Evolutionary conservation across 2,888 invertebrate species (phyloP).

Genomic region (Archips xylosteana): DNA sequence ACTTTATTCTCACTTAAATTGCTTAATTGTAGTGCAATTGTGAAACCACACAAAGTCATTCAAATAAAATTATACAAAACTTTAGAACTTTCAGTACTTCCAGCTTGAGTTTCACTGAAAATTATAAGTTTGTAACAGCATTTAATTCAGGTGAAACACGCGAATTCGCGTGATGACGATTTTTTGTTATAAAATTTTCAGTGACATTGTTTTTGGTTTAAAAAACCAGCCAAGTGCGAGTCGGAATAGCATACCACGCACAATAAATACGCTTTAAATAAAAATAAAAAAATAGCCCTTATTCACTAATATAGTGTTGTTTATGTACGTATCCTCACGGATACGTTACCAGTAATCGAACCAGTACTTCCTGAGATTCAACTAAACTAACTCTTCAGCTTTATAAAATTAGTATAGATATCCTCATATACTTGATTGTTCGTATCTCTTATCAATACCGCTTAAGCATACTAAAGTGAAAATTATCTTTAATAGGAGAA

Average conservation of each 20-base stretch:
- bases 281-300: too few species aligned
- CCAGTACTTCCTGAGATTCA: too few species aligned
- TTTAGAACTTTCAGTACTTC: conserved; percentile 7
- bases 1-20: conserved; percentile 18
- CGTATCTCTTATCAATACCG: neutral
- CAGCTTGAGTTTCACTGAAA: conserved; percentile 9
- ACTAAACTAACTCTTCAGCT: too few species aligned
- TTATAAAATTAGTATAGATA: too few species aligned
- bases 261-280: too few species aligned
- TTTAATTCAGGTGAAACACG: neutral
- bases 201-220: too few species aligned
- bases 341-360: too few species aligned
- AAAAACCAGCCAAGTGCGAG: too few species aligned
- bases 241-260: too few species aligned
- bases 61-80: conserved; percentile 21
- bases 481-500: neutral
- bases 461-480: neutral
- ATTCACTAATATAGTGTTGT: too few species aligned
- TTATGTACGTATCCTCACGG: too few species aligned
- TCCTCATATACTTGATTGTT: neutral
- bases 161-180: neutral
- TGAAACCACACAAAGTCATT: conserved; percentile 23
- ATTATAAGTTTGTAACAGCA: neutral
- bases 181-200: neutral
- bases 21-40: conserved; percentile 18